phyloP scores from a whole-genome alignment of 1,140 invertebrate genomes.

The Drosophila ananassae region DNA sequence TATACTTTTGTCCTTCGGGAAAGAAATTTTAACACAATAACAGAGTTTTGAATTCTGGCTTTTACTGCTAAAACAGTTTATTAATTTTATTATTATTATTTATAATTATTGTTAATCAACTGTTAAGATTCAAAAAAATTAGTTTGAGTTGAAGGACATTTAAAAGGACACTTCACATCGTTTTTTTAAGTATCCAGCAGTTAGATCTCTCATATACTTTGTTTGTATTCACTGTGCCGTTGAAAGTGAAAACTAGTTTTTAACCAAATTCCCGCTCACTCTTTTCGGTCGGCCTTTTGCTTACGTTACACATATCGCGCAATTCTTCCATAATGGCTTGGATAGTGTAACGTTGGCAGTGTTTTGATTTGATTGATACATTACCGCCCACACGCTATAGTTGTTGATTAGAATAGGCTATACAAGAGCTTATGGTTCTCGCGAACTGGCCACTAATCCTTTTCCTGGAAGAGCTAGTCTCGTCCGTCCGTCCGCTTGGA shows the following conservation, averaged over 20 bases:
- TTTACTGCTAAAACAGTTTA: no score
- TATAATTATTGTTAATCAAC: no score
- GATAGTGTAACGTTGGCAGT: constrained; percentile 2
- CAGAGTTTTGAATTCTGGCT: no score
- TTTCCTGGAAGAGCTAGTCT: constrained; percentile 29
- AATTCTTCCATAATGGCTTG: constrained; percentile 3
- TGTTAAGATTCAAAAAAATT: no score
- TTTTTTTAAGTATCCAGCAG: neutral
- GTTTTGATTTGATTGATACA: constrained; percentile 9
- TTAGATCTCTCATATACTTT: neutral
- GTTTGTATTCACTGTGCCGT: constrained; percentile 11
- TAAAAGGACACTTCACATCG: neutral
- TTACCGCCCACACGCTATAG: neutral
- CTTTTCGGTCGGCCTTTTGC: constrained; percentile 26
- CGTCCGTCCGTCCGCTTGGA: constrained; percentile 41
- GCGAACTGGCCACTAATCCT: constrained; percentile 29
- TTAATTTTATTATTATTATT: no score
- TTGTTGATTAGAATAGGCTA: constrained; percentile 21
- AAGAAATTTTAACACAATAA: neutral
- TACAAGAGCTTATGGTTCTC: constrained; percentile 6
- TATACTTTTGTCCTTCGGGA: neutral
- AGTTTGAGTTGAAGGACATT: no score
- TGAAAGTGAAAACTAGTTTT: constrained; percentile 59
- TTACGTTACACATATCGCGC: constrained; percentile 32
- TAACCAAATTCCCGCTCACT: constrained; percentile 50